Conservation (phyloP, 2,113 vertebrate genomes). For the Sterrhoptilus dennistouni region DNA sequence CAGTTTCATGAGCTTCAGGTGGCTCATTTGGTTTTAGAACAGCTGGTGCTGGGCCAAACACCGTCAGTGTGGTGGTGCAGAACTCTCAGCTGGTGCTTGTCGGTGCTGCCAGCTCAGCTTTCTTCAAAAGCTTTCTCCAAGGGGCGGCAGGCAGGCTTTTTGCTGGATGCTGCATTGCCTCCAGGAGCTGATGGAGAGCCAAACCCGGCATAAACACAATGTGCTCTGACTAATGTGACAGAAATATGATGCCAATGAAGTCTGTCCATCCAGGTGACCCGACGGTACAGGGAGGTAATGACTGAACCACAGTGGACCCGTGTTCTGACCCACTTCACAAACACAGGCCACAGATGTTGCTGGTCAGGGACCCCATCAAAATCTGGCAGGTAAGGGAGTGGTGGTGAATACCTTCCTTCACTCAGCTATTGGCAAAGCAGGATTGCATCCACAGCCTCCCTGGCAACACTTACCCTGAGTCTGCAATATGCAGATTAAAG, state of each 20-base stretch:
- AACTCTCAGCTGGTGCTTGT: background rate
- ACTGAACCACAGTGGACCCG: fast-evolving
- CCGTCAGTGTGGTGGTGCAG: fast-evolving
- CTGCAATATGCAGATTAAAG: background rate
- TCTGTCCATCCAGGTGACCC: background rate
- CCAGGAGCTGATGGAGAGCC: background rate
- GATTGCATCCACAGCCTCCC: background rate
- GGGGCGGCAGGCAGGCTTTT: fast-evolving
- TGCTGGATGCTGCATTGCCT: background rate
- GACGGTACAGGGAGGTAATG: background rate
- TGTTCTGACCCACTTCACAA: background rate
- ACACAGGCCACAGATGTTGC: background rate
- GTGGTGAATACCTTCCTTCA: background rate
- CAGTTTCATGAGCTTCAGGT: background rate
- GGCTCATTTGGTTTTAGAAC: background rate
- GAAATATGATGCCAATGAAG: background rate
- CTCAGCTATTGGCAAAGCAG: background rate
- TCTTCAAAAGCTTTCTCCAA: background rate
- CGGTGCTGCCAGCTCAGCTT: background rate
- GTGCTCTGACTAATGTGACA: background rate
- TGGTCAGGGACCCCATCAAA: background rate
- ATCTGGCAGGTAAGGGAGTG: background rate
- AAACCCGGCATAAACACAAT: background rate
- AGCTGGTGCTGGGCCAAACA: background rate
- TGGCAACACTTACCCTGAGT: background rate